Percentiles rank a stretch among this genome's conserved stretches.
phyloP scores from a whole-genome alignment of 2,888 invertebrate genomes.

The Lamellibrachia satsuma region DNA sequence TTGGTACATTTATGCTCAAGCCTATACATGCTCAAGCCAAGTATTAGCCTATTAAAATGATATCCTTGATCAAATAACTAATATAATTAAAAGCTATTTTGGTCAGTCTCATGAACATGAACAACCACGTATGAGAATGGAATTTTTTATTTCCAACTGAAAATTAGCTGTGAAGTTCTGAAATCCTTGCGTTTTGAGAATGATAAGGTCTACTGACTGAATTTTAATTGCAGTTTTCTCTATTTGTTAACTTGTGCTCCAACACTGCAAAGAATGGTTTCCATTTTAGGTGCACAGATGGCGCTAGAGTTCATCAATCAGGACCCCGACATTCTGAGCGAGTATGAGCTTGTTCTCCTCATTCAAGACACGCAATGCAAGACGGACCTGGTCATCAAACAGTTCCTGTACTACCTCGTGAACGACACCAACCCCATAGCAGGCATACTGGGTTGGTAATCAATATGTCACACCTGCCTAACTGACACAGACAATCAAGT shows the following conservation, averaged over 20 bases:
- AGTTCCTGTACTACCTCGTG: conserved; percentile 77
- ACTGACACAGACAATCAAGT: background rate
- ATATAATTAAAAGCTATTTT: too few relatives aligned
- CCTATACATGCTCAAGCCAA: too few relatives aligned
- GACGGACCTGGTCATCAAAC: conserved; percentile 78
- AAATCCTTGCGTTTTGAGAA: too few relatives aligned
- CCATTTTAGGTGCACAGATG: conserved; percentile 71
- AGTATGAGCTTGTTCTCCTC: conserved; percentile 72
- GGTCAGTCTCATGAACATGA: too few relatives aligned
- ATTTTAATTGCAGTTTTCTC: background rate
- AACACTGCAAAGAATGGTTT: background rate
- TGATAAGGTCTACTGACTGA: background rate
- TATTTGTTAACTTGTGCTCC: background rate
- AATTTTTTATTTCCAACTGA: too few relatives aligned
- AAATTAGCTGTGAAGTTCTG: too few relatives aligned
- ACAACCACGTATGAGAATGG: too few relatives aligned
- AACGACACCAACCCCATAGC: conserved; percentile 71
- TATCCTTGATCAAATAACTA: too few relatives aligned
- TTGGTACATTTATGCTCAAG: too few relatives aligned
- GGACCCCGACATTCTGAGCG: conserved; percentile 71
- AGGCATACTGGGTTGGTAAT: conserved; percentile 74
- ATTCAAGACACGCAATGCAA: conserved; percentile 76
- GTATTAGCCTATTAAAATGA: too few relatives aligned
- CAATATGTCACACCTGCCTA: background rate
- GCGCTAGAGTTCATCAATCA: conserved; percentile 75